Evolutionary conservation across 2,888 invertebrate genomes (phyloP), one percentile per base, ranked within the genome.

Genomic region (Camptogramma bilineatum): DNA sequence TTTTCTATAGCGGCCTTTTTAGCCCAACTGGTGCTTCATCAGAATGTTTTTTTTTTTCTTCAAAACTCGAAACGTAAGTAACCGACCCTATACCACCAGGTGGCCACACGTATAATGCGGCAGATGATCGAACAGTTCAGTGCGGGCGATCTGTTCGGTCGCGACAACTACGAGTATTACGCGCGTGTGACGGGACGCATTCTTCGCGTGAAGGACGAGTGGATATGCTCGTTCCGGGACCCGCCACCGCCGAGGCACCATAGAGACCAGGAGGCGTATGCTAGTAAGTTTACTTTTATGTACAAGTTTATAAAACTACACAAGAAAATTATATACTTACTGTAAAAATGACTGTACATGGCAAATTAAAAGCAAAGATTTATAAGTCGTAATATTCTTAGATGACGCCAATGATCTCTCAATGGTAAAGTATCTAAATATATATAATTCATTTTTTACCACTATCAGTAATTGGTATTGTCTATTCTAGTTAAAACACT

Each of bases 51-150:
- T 13, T 4, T 10, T 13, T 39, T 39, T 9, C 31, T 31, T 31
- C 10, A 8, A 2, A 1, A 31, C 31, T 31, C 8, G 10, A 10
- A 10, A 13, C 9, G 13, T 9, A 39, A 39, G 13, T 39, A 44
- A 42, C 10, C 42, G 17, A 24, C 4, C 0, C 13, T 39, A 4
- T 13, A 39, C 10, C 13, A 13, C 18, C 85, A 98, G 97, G 96
- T 98, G 84, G 99, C 99, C 72, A 98, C 99, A 39, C 95, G 97
- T 79, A 98, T 99, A 72, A 98, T 99, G 97, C 98, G 98, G 83
- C 97, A 98, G 86, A 95, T 99, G 87, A 99, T 99, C 79, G 98
- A 99, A 88, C 98, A 98, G 91, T 99, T 99, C 94, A 98, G 99
- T 64, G 97, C 98, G 39, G 97, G 97, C 69, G 98, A 99, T 88